Evolutionary conservation across 2,113 vertebrate species (phyloP).

Genomic region (Riparia riparia): DNA sequence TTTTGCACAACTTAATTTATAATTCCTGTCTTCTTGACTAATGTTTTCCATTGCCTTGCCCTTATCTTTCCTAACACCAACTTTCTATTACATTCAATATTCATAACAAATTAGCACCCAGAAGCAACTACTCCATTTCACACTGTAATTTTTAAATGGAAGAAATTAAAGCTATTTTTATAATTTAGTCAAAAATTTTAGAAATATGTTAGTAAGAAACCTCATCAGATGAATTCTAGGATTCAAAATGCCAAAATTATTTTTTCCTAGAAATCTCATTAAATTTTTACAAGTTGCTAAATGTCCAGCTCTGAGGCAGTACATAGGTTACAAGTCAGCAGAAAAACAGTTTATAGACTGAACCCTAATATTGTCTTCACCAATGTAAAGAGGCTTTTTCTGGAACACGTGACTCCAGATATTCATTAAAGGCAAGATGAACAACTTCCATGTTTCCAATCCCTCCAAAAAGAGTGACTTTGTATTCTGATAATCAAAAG

Average conservation of each 20-base stretch:
- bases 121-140: background rate
- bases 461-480: background rate
- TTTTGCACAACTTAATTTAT: background rate
- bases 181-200: background rate
- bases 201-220: background rate
- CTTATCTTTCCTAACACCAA: background rate
- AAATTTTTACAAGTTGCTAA: background rate
- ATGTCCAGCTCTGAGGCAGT: background rate
- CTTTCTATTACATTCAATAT: background rate
- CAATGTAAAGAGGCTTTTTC: background rate
- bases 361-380: background rate
- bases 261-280: background rate
- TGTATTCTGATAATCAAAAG: background rate
- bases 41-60: background rate
- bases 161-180: background rate
- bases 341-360: background rate
- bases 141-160: background rate
- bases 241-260: background rate
- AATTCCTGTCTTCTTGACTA: background rate
- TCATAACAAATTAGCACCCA: background rate
- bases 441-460: background rate
- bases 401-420: background rate
- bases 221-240: background rate
- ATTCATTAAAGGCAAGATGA: background rate
- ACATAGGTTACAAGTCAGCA: background rate